phyloP scores from a whole-genome alignment of 92 coral and sea anemone species.

The Chrysogorgia sp. region DNA sequence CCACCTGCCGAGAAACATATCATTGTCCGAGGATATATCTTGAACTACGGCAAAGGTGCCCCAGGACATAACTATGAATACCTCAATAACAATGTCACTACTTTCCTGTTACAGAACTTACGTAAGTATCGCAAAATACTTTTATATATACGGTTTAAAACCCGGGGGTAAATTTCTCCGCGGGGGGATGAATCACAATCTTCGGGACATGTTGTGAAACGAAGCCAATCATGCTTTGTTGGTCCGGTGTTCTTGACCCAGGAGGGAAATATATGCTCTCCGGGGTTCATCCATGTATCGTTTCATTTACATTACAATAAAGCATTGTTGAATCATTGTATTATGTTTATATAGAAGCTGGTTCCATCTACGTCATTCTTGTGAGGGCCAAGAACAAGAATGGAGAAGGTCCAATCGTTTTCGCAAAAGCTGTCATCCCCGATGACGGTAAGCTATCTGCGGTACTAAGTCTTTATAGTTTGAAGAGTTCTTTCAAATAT shows the following conservation, averaged over 20 bases:
- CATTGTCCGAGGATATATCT: slow-evolving; percentile 70
- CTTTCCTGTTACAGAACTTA: slow-evolving; percentile 51
- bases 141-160: background rate
- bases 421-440: slow-evolving; percentile 55
- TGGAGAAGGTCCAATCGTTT: slow-evolving; percentile 70
- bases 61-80: slow-evolving; percentile 51
- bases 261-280: background rate
- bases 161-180: background rate
- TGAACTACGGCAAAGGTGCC: slow-evolving; percentile 73
- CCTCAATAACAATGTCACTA: slow-evolving; percentile 50
- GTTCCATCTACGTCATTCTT: slow-evolving; percentile 70
- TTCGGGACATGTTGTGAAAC: too few relatives aligned
- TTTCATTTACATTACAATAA: background rate
- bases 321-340: background rate
- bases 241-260: background rate
- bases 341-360: slow-evolving; percentile 56
- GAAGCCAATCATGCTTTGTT: too few relatives aligned
- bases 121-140: slow-evolving; percentile 16
- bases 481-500: too few relatives aligned
- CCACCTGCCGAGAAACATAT: slow-evolving; percentile 80
- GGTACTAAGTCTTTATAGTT: too few relatives aligned
- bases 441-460: slow-evolving; percentile 10
- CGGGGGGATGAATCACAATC: too few relatives aligned
- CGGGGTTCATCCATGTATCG: background rate
- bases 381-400: slow-evolving; percentile 72